Evolutionary conservation across 2,797 vertebrate genomes (phyloP).

Genomic region (Lutjanus argentimaculatus): DNA sequence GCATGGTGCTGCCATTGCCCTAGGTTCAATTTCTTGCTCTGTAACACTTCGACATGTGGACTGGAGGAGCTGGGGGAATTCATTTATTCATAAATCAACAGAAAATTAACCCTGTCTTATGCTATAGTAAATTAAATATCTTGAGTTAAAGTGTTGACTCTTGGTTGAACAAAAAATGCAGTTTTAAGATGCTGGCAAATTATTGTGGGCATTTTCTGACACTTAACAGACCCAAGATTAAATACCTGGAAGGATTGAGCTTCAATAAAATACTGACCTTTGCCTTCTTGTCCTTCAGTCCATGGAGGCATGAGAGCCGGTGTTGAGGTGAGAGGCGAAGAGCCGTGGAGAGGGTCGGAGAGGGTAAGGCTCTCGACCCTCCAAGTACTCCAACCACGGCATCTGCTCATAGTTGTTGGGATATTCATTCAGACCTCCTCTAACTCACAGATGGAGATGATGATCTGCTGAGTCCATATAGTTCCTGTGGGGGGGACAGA

Average conservation of each 20-base stretch:
- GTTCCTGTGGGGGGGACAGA: conserved; percentile 63
- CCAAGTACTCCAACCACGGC: conserved; percentile 77
- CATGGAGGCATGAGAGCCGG: neutral
- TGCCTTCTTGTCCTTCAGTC: conserved; percentile 67
- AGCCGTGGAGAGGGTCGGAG: conserved; percentile 70
- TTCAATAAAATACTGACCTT: conserved; percentile 61
- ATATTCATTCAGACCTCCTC: conserved; percentile 17
- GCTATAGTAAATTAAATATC: no score
- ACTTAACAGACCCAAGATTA: no score
- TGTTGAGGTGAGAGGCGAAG: conserved; percentile 75
- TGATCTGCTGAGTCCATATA: conserved; percentile 82
- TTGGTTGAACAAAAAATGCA: no score
- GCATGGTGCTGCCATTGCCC: no score
- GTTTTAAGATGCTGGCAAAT: no score
- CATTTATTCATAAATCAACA: no score
- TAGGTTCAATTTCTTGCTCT: no score
- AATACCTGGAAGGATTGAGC: neutral
- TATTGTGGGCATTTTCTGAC: no score
- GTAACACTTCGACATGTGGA: no score
- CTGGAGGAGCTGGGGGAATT: no score
- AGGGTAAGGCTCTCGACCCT: conserved; percentile 38
- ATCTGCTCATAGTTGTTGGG: conserved; percentile 69
- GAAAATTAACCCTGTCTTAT: no score
- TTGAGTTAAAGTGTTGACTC: no score
- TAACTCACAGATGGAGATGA: conserved; percentile 69